Evolutionary conservation across 2,797 vertebrate genomes (phyloP), one percentile per base, ranked within the genome.

Genomic region (Astyanax mexicanus): DNA sequence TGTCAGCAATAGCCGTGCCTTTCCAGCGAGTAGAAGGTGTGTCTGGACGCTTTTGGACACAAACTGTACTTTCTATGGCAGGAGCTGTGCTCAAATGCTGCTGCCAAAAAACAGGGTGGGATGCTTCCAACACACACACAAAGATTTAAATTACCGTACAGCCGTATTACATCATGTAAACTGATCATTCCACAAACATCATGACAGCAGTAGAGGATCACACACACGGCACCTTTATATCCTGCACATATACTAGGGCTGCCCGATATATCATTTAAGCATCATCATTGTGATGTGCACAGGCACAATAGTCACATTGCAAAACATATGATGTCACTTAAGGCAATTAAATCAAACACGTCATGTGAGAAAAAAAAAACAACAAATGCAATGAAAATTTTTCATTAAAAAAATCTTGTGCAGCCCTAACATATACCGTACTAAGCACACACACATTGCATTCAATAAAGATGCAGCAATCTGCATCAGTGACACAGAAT

Each of bases 171-270:
- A 15, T 21, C 38, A 51, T 19, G 25, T 32, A 55, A 65, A 52
- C 37, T 25, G 29, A 29, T 11, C 45, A 75, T 47, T 74, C 72
- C 74, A 72, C 13, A 65, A 54, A 29, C 27, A 51, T 15, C 54
- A 57, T 3, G 7, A 8, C 25, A 35, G 19, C 13, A 55, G 66
- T n/a, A 13, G 7, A 0, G 49, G 12, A 6, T 64, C 47, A 29
- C n/a, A n/a, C 40, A 8, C 8, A 7, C 19, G 19, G 37, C n/a
- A 45, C 12, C 12, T 29, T 35, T 7, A 61, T 4, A 11, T 67
- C 74, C 51, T 19, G 23, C 42, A 66, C 64, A 35, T 27, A 9
- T 15, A n/a, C n/a, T n/a, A n/a, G n/a, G n/a, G n/a, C n/a, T n/a
- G n/a, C n/a, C n/a, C n/a, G n/a, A n/a, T n/a, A n/a, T n/a, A n/a